Evolutionary conservation across 2,888 invertebrate species (phyloP), one percentile per base, ranked within the genome.

Genomic region (Hybos culiciformis): DNA sequence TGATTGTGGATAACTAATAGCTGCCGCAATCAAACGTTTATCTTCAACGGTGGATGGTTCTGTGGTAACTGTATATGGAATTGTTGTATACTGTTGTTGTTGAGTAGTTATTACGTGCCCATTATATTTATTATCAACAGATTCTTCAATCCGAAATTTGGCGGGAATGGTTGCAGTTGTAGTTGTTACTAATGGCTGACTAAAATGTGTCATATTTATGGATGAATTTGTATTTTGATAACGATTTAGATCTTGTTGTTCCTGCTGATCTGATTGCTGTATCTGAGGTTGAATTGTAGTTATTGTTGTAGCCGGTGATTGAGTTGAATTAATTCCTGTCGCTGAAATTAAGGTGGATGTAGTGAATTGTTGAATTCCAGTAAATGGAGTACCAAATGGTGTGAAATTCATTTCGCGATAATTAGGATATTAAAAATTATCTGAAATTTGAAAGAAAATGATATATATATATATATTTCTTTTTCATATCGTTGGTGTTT

Each of bases 351-450:
- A 46, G 21, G 40, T 33, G 29, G 43, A 32, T 12, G 63, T 56
- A 48, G 85, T 80, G 64, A 86, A 86, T 66, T 87, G 86, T 64
- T 86, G 84, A 60, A 87, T 83, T 46, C 80, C 77, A 51, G 85
- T 80, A 62, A 81, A 83, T 67, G 78, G 85, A 56, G 81, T 79
- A 56, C 83, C 82, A 64, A 86, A 87, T 52, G 85, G 84, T 57
- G 85, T 77, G 70, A 87, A 87, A 72, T 87, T 87, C 87, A 87
- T 87, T 59, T 56, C 61, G 51, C 42, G 39, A 17, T n/a, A n/a
- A n/a, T n/a, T n/a, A 37, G 8, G 31, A 17, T 11, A 19, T 32
- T 15, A 38, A 26, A 18, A 15, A 19, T 15, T 43, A 45, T 42
- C 48, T 48, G 32, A 15, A 44, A 46, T 23, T 19, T 21, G 3